These are phyloP conservation scores for Myoxocephalus aenaeus DNA, from an alignment of 2,797 vertebrate genomes.

Conservation along the genomic window DNA sequence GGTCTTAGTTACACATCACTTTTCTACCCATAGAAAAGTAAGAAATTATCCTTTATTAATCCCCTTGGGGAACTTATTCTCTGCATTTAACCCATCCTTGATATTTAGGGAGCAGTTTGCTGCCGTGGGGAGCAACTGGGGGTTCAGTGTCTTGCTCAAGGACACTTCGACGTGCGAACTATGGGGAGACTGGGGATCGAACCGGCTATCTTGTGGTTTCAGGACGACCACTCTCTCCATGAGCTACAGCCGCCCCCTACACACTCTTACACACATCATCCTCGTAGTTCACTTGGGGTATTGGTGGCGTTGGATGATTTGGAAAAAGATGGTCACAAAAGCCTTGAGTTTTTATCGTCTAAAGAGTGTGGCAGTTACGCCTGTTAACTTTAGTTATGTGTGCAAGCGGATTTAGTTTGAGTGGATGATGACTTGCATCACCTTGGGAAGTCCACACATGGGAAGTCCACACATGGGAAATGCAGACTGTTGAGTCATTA, in stretches of 20 bases:
- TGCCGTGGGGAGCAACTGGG: no score
- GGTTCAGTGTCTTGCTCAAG: no score
- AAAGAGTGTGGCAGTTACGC: constrained; percentile 20
- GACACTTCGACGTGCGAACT: no score
- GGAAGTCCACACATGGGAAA: constrained; percentile 43
- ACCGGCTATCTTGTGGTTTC: no score
- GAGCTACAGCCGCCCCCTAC: no score
- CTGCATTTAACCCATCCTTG: no score
- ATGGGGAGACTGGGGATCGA: no score
- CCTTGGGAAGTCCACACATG: constrained; percentile 25
- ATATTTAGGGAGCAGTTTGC: no score
- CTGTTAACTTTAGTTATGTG: constrained; percentile 38
- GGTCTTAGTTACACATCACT: constrained; percentile 47
- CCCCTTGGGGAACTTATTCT: no score
- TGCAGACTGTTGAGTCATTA: constrained; percentile 49
- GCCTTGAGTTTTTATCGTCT: constrained; percentile 53
- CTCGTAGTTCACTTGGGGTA: constrained; percentile 17
- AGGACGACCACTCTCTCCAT: no score
- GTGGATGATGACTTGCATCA: constrained; percentile 41
- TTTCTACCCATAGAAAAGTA: constrained; percentile 45
- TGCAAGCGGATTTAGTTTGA: constrained; percentile 26
- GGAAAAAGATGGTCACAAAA: constrained; percentile 45
- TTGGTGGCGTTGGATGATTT: constrained; percentile 27
- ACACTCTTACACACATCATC: constrained; percentile 1
- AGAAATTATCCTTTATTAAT: no score